A percentile compares a stretch with the other conserved stretches of the same genome.
Evolutionary conservation across 2,797 vertebrate genomes (phyloP).

Genomic region (Rhynchonycteris naso): DNA sequence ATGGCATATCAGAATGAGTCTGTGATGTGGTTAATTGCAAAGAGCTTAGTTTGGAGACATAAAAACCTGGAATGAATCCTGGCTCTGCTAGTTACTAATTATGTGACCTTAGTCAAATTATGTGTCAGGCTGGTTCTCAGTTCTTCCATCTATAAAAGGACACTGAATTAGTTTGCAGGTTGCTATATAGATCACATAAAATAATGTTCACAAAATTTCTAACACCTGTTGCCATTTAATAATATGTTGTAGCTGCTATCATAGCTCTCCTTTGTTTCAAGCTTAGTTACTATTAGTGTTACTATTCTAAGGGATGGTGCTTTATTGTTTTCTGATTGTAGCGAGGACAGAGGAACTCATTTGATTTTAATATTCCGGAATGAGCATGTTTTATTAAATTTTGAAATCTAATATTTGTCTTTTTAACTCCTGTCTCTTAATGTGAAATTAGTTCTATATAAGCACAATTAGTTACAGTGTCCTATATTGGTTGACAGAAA

Average conservation of each 20-base stretch:
- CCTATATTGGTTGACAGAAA: not conserved
- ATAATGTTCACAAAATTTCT: not conserved
- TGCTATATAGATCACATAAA: not conserved
- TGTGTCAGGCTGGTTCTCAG: fast-evolving
- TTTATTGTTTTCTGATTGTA: not conserved
- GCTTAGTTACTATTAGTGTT: not conserved
- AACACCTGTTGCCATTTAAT: not conserved
- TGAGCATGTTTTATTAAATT: not conserved
- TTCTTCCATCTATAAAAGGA: not conserved
- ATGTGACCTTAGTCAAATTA: fast-evolving
- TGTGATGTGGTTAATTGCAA: not conserved
- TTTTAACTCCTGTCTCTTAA: not conserved
- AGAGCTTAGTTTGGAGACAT: fast-evolving
- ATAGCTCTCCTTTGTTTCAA: not conserved
- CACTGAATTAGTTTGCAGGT: not conserved
- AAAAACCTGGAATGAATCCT: not conserved
- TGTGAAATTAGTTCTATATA: not conserved
- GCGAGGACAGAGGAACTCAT: not conserved
- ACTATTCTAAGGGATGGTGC: not conserved
- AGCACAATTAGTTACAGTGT: not conserved
- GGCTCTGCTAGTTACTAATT: fast-evolving
- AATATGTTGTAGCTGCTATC: fast-evolving
- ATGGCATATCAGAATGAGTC: no score
- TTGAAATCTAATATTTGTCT: not conserved
- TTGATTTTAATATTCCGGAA: not conserved